Conservation (phyloP, 2,113 vertebrate genomes). For the Polypterus bichir region DNA sequence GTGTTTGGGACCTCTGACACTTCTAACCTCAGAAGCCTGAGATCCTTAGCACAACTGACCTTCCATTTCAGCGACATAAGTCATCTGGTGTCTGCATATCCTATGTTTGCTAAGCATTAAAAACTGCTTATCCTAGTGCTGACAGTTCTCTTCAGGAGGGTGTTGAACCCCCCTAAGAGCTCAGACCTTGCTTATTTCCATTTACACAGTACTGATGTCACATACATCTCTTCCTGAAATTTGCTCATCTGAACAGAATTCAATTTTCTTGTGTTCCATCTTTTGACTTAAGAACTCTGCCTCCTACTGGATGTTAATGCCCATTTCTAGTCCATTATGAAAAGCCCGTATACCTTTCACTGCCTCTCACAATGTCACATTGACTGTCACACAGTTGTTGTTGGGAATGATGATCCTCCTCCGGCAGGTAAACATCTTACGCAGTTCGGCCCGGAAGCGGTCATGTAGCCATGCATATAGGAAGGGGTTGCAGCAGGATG, state of each 20-base stretch:
- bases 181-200: no score
- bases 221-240: neutral
- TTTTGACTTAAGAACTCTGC: neutral
- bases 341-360: no score
- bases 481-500: slow-evolving; percentile 76
- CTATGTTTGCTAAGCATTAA: no score
- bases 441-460: slow-evolving; percentile 61
- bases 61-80: no score
- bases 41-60: no score
- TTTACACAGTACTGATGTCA: neutral
- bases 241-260: neutral
- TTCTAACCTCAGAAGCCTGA: no score
- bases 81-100: no score
- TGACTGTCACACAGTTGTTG: slow-evolving; percentile 52
- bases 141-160: no score
- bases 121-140: no score
- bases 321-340: no score
- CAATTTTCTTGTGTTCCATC: neutral
- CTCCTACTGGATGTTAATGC: neutral
- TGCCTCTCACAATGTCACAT: slow-evolving; percentile 46
- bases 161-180: no score
- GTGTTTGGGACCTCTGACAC: no score
- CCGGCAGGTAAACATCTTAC: slow-evolving; percentile 57
- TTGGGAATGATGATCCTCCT: slow-evolving; percentile 41
- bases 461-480: slow-evolving; percentile 76